Conservation (phyloP, 1,140 invertebrate genomes). For the Lineus longissimus region DNA sequence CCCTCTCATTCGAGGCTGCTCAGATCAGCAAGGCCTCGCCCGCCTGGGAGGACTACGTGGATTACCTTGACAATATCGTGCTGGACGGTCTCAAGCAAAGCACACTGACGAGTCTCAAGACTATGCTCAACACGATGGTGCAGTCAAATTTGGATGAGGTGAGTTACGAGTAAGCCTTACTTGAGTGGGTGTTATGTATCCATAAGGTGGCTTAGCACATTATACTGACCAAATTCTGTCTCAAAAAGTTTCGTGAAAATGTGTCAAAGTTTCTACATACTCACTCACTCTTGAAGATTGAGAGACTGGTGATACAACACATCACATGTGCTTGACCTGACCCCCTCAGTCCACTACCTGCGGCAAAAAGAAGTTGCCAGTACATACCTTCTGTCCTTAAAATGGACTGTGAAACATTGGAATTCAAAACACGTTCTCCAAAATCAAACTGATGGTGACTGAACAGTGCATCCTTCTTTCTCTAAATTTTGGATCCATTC, state of each 20-base stretch:
- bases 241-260: neutral
- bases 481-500: too few relatives aligned
- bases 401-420: too few relatives aligned
- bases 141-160: constrained; percentile 44
- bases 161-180: neutral
- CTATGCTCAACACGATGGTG: constrained; percentile 47
- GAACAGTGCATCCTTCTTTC: too few relatives aligned
- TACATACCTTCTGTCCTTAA: too few relatives aligned
- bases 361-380: too few relatives aligned
- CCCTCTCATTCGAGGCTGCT: constrained; percentile 47
- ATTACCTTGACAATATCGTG: constrained; percentile 79
- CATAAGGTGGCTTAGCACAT: neutral
- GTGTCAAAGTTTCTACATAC: neutral
- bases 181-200: neutral
- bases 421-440: too few relatives aligned
- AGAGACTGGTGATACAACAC: too few relatives aligned
- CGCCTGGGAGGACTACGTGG: constrained; percentile 79
- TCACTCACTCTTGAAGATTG: too few relatives aligned
- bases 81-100: constrained; percentile 65
- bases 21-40: constrained; percentile 58
- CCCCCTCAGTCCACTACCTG: too few relatives aligned
- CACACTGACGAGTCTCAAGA: constrained; percentile 43
- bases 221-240: neutral
- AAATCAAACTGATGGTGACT: too few relatives aligned
- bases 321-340: too few relatives aligned